Conservation (phyloP, 2,797 vertebrate species). For the Cyclopterus lumpus region DNA sequence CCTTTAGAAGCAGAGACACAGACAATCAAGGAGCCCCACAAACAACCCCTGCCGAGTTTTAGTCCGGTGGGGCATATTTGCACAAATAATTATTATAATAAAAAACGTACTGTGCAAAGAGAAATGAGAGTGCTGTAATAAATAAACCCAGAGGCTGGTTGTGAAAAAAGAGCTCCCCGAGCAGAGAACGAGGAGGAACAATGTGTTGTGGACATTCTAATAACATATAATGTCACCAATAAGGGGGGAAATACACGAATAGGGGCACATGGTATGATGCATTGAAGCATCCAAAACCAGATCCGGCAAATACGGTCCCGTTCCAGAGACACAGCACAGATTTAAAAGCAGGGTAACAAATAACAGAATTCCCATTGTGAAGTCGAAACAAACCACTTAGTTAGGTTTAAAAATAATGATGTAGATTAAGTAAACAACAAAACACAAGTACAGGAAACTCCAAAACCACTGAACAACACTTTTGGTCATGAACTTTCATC, state of each 20-base stretch:
- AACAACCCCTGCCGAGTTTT: slow-evolving; percentile 30
- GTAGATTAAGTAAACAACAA: background rate
- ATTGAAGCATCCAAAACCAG: background rate
- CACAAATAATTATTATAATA: slow-evolving; percentile 33
- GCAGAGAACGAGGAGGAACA: slow-evolving; percentile 7
- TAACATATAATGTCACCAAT: background rate
- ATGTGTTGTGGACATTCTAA: background rate
- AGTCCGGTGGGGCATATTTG: slow-evolving; percentile 37
- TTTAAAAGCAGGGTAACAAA: background rate
- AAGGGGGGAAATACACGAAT: background rate
- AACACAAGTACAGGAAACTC: background rate
- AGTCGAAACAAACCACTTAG: background rate
- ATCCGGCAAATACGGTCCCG: background rate
- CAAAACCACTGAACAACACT: background rate
- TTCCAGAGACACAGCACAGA: background rate
- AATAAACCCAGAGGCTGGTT: background rate
- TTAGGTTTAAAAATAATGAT: background rate
- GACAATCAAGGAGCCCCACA: slow-evolving; percentile 30
- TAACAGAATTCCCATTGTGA: background rate
- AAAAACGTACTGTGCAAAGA: background rate
- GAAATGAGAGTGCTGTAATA: slow-evolving; percentile 17
- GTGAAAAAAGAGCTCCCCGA: background rate
- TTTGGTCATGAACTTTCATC: background rate
- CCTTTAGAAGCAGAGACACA: slow-evolving; percentile 37
- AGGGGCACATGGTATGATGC: background rate